Base-by-base conservation (phyloP, 2,113 vertebrate species). In the Spea multiplicata region DNA sequence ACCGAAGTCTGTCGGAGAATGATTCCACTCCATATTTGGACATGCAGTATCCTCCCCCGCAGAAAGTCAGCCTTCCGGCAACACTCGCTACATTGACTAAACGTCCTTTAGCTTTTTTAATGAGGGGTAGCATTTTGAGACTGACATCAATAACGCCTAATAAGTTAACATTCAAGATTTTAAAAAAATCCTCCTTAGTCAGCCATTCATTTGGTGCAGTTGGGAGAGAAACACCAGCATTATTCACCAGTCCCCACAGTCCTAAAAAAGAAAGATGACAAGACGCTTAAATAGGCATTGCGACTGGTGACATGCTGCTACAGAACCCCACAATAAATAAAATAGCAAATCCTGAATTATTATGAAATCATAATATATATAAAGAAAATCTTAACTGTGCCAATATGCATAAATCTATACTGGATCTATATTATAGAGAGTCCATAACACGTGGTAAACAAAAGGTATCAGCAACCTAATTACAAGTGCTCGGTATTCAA, bases 241-340 rank as follows among this genome's bases (percentile, higher is more conserved):
- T 90, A 81, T 90, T 90, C 16, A 90, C 88, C 78, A 90, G 74
- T 1, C 88, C 86, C 89, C 89, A 91, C 59, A 91, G 86, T 61
- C 89, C 88, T 91, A 76, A 2, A 50, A n/a, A 50, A 17, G n/a
- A 62, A 46, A 3, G 10, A 5, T 9, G 30, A 59, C 50, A 52
- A 52, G 50, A 52, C 50, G 30, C 30, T 30, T 30, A 30, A 30
- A 30, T 30, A 30, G 30, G 2, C 30, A 30, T 30, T 30, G 30
- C 2, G 30, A 30, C 30, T 30, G 30, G 30, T 30, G 30, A 30
- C 30, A 30, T 30, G 30, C 30, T 30, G 30, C 30, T 30, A 30
- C 30, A 30, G 30, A 30, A 30, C 30, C 30, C 30, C 30, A 30
- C 30, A 30, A 30, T 30, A 30, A 30, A 30, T 30, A 30, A 30